These are phyloP conservation scores for Myiotriccus ornatus DNA, from an alignment of 2,797 vertebrate species.

Conservation along the genomic window DNA sequence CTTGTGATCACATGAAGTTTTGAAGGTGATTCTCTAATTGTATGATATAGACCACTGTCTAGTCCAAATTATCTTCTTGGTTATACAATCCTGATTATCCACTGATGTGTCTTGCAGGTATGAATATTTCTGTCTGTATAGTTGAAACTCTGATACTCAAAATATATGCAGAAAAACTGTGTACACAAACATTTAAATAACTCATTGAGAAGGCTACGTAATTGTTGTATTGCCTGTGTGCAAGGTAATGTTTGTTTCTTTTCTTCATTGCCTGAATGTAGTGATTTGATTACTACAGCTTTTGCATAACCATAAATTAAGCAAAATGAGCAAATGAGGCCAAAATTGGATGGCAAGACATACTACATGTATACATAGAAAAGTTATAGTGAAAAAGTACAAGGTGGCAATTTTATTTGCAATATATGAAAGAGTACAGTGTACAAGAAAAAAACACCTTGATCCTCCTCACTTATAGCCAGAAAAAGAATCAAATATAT, in stretches of 20 bases:
- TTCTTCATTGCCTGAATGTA: not conserved
- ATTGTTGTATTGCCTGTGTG: not conserved
- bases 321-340: not conserved
- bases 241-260: not conserved
- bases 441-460: not conserved
- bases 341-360: not conserved
- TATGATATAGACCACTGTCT: not conserved
- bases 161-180: not conserved
- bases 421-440: not conserved
- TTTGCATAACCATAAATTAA: not conserved
- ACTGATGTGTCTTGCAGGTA: not conserved
- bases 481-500: not conserved
- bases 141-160: not conserved
- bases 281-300: not conserved
- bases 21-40: not conserved
- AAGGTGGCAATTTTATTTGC: not conserved
- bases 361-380: not conserved
- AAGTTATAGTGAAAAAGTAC: not conserved
- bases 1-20: not conserved
- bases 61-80: not conserved
- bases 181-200: not conserved
- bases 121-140: not conserved
- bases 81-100: not conserved
- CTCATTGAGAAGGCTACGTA: not conserved
- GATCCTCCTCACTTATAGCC: not conserved